Evolutionary conservation across 2,797 vertebrate species (phyloP).

Genomic region (Phalanger gymnotis): DNA sequence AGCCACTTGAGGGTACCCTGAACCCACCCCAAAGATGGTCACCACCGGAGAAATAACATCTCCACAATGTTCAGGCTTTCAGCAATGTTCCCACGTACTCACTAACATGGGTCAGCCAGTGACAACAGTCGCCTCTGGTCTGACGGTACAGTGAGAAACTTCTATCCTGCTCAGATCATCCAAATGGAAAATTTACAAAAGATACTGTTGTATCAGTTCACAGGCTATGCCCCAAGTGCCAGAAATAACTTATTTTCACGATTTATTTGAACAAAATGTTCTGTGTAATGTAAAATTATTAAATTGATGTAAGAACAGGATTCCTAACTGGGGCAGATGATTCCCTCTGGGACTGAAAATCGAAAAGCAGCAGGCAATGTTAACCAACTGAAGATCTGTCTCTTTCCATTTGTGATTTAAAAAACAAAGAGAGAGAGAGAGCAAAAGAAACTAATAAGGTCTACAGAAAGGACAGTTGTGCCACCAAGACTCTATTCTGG

Average conservation of each 20-base stretch:
- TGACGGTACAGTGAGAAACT: constrained; percentile 79
- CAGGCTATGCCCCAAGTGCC: constrained; percentile 76
- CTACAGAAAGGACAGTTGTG: constrained; percentile 47
- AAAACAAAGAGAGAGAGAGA: constrained; percentile 30
- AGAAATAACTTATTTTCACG: constrained; percentile 81
- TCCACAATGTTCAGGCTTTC: constrained; percentile 71
- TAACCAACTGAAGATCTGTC: constrained; percentile 36
- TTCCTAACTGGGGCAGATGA: constrained; percentile 52
- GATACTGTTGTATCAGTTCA: constrained; percentile 78
- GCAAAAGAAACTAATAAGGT: constrained; percentile 36
- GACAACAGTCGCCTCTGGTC: constrained; percentile 80
- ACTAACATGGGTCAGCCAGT: constrained; percentile 84
- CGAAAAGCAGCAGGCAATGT: constrained; percentile 40
- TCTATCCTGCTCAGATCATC: constrained; percentile 74
- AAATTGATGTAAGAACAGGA: constrained; percentile 72
- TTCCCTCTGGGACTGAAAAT: constrained; percentile 64
- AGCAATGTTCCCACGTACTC: constrained; percentile 85
- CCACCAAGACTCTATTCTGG: constrained; percentile 33
- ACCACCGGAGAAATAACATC: constrained; percentile 64
- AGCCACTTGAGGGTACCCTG: constrained; percentile 68
- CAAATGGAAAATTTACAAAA: constrained; percentile 83
- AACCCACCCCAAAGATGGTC: constrained; percentile 69
- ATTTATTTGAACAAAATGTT: constrained; percentile 83
- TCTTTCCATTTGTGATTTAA: constrained; percentile 35
- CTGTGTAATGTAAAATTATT: constrained; percentile 75